Evolutionary conservation across 2,888 invertebrate species (phyloP), one percentile per base, ranked within the genome.

Genomic region (Lasioglossum lativentre): DNA sequence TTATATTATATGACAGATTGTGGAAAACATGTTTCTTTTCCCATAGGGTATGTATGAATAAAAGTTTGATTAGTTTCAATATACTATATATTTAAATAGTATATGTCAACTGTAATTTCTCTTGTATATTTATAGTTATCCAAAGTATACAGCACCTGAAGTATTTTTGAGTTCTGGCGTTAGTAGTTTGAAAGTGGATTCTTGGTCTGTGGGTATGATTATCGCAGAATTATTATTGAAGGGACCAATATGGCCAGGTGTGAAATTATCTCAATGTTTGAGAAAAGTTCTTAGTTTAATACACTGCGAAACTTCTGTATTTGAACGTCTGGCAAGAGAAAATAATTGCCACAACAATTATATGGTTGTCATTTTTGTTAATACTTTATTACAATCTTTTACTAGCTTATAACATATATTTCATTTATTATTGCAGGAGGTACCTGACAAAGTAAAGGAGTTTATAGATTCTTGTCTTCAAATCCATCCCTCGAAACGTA

Each of bases 191-290:
- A 97, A 98, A 94, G 97, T 97, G 30, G 99, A 99, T 95, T 96
- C 99, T 45, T 99, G 99, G 99, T 97, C 98, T 1, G 95, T 99
- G 84, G 99, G 99, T n/a, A 97, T 99, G 83, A 97, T 99, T 83
- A 94, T 99, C 52, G 96, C 98, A 0, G 99, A 99, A 95, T 95
- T 98, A 6, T 95, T 97, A 83, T 95, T 98, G 66, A 96, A 97
- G 79, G 96, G 96, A 86, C 96, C 96, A 83, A 95, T 98, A 12
- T 98, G 98, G 98, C 95, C 96, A 72, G 97, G 96, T 88, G 95
- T 98, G 14, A 98, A 98, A 94, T 96, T 98, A 40, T 97, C 97
- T 0, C 97, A 97, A 73, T 96, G 97, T 89, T 95, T 98, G 38
- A 96, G 97, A 76, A 97, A 98, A 95, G 96, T 98, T 90, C 95